Base-by-base conservation (phyloP, 2,797 vertebrate genomes). In the Falco columbarius region DNA sequence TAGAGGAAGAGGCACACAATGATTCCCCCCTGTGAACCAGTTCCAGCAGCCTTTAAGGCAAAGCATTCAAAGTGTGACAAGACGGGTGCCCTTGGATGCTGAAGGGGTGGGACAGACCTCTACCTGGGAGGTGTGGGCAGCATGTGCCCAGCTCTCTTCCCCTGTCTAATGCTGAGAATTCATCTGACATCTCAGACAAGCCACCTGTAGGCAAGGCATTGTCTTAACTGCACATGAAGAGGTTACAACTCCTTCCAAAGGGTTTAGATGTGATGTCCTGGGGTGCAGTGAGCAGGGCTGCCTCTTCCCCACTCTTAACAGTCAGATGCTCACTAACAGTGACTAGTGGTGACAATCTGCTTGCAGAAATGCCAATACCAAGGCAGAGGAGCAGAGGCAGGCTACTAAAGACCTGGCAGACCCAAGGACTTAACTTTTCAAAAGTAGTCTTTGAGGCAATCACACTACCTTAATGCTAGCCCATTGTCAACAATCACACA, bases 1-100 rank as follows among this genome's bases (percentile, higher is more conserved):
- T 95, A 86, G 96, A 97, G 89, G 79, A 96, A 95, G 67, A 97
- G 94, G 97, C 85, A 72, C 95, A 97, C 90, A 94, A 97, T 81
- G 95, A 97, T 94, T 63, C 32, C 46, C 32, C 52, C 4, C 14
- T 42, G 17, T 87, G 83, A 93, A 81, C 85, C 56, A 72, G 44
- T 68, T 96, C 91, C 68, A 65, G 34, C 54, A 88, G 87, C 46
- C 83, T 95, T 94, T 93, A 96, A 93, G 80, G 90, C 73, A 56
- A 83, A 81, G 61, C 40, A 89, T 44, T 88, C 62, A 84, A 89
- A 96, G 72, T 59, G 38, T 44, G 83, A 24, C 49, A 51, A 36
- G 82, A 84, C 7, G 18, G 22, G 17, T 24, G 4, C 10, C 38
- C 34, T 67, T 54, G 36, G 29, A 21, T 38, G n/a, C 38, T 38